Percentiles rank a stretch among this genome's conserved stretches.
Evolutionary conservation across 1,140 invertebrate species (phyloP).

Genomic region (Yoshiicerus persimilis): DNA sequence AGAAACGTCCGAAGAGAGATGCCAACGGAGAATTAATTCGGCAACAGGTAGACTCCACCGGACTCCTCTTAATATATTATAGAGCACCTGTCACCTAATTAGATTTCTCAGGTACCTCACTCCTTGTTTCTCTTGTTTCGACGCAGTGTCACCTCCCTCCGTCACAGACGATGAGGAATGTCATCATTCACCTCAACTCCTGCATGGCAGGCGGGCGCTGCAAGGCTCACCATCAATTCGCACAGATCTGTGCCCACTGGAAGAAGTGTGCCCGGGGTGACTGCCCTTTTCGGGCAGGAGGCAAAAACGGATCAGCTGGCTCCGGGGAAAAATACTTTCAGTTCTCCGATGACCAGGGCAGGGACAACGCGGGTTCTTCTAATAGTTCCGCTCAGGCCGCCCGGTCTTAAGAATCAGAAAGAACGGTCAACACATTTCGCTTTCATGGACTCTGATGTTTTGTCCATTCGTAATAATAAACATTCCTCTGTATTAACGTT

Average conservation of each 20-base stretch:
- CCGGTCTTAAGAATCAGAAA: neutral
- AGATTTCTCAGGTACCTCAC: neutral
- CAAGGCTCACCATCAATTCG: neutral
- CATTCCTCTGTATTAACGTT: no score
- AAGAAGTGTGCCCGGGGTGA: neutral
- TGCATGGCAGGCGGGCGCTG: neutral
- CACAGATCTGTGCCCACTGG: neutral
- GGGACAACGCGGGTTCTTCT: neutral
- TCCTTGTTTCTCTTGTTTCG: neutral
- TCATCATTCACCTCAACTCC: neutral
- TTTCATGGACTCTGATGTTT: no score
- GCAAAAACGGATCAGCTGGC: neutral
- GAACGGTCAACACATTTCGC: no score
- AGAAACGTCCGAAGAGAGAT: conserved; percentile 7
- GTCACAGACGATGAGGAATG: conserved; percentile 2
- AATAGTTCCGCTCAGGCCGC: neutral
- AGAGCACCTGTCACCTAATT: neutral
- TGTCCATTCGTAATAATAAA: no score
- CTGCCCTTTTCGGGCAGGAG: neutral
- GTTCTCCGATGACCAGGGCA: neutral
- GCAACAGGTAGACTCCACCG: neutral
- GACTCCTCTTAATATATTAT: neutral
- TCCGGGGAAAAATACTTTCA: neutral
- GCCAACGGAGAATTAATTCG: conserved; percentile 3
- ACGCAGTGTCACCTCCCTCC: neutral